Conservation (phyloP, 2,113 vertebrate genomes). For the Rattus rattus region DNA sequence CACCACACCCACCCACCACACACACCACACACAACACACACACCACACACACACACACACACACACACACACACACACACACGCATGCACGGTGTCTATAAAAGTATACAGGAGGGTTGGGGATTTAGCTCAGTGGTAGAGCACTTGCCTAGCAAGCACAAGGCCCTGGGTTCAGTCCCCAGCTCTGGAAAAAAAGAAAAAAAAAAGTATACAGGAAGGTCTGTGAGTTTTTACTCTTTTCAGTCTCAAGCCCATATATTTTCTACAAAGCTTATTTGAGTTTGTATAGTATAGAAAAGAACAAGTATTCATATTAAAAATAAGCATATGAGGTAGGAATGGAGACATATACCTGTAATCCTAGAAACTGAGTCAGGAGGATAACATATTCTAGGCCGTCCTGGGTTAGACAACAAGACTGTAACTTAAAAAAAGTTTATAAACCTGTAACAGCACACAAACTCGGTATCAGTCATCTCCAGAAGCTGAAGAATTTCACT, state of each 20-base stretch:
- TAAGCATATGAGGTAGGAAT: neutral
- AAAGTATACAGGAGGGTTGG: neutral
- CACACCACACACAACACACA: too few relatives aligned
- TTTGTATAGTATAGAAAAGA: neutral
- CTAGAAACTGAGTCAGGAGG: neutral
- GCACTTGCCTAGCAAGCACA: too few relatives aligned
- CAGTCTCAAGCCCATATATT: neutral
- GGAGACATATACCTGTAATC: neutral
- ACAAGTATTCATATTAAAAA: neutral
- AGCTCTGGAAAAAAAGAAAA: too few relatives aligned
- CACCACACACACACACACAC: too few relatives aligned
- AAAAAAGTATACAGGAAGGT: neutral
- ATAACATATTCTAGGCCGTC: neutral
- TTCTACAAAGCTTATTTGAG: neutral
- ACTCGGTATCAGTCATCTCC: neutral
- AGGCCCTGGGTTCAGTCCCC: too few relatives aligned
- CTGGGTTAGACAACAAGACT: neutral
- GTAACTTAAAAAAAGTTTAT: neutral
- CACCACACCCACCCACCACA: too few relatives aligned
- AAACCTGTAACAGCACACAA: neutral
- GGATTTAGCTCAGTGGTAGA: too few relatives aligned
- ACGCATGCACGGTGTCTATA: neutral
- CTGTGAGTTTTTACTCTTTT: neutral
- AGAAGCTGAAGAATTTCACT: neutral
- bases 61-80: neutral